Base-by-base conservation (phyloP, 2,888 invertebrate species). In the Dugesia japonica region DNA sequence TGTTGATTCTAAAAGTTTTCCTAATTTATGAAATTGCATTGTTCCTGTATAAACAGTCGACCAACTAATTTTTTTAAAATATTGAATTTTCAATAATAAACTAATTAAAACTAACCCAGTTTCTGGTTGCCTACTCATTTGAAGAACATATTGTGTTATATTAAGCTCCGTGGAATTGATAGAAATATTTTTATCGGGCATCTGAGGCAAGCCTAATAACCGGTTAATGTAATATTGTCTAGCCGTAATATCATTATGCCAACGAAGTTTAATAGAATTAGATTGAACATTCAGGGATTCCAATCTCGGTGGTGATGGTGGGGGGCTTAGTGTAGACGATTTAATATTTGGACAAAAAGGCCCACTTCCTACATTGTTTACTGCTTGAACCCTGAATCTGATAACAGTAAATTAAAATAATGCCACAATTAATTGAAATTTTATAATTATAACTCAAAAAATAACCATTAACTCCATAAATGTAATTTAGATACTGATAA, bases 241-340 rank as follows among this genome's bases (percentile, higher is more conserved):
- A 4, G 56, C 56, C 17, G 56, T 9, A 56, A 56, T 56, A n/a
- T 56, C 56, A 56, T 56, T 56, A n/a, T 56, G 56, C 81, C 94
- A 94, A 85, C 91, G 91, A 78, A 94, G 87, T 83, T 91, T 91
- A 80, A 94, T 87, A 85, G 89, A 89, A 86, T 91, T 92, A 85
- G 86, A 86, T 27, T 85, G 83, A 23, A 81, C 83, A 78, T 88
- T 89, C 77, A 88, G 87, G 82, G 90, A 89, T 79, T 90, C 90
- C 71, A 93, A 86, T 76, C 85, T 86, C 4, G 94, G 93, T 26
- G 93, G 90, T 71, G 88, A 88, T 4, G 94, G 94, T 17, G 92
- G 92, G 78, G 90, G 87, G 74, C 91, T 89, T 72, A 89, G 87
- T 0, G 94, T 94, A 42, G 87, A 86, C 73, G 89, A 88, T 83